phyloP scores from a whole-genome alignment of 2,113 vertebrate genomes.

The Pachycephala philippinensis region DNA sequence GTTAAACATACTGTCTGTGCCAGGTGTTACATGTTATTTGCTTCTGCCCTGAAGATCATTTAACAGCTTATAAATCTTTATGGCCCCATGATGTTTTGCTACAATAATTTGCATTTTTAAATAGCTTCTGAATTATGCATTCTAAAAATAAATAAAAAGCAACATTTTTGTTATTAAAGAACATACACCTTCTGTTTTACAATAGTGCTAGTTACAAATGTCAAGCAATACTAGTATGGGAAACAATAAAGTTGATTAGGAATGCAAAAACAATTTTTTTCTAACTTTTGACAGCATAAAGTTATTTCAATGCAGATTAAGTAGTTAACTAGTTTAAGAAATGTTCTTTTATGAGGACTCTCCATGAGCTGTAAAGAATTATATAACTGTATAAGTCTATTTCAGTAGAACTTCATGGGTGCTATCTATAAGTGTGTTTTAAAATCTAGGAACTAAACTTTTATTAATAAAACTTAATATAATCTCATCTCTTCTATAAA shows the following conservation, averaged over 20 bases:
- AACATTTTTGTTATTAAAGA: neutral
- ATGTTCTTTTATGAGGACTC: neutral
- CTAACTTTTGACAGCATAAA: neutral
- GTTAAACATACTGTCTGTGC: constrained; percentile 64
- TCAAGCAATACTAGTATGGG: neutral
- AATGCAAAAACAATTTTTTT: neutral
- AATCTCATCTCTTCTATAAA: neutral
- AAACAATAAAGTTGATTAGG: neutral
- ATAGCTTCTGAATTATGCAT: neutral
- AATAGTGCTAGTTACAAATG: neutral
- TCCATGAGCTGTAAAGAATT: neutral
- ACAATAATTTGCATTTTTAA: constrained; percentile 32
- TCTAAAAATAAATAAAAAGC: neutral
- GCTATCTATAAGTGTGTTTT: neutral
- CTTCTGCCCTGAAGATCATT: constrained; percentile 65
- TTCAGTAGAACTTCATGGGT: neutral
- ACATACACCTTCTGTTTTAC: neutral
- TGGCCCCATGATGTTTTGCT: neutral
- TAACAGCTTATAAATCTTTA: constrained; percentile 71
- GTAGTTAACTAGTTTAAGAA: neutral
- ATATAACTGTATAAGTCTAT: neutral
- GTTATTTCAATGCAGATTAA: neutral
- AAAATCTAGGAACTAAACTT: neutral
- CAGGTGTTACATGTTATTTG: constrained; percentile 72
- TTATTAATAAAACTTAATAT: neutral